phyloP scores from a whole-genome alignment of 2,113 vertebrate genomes.

The Labeo catla region DNA sequence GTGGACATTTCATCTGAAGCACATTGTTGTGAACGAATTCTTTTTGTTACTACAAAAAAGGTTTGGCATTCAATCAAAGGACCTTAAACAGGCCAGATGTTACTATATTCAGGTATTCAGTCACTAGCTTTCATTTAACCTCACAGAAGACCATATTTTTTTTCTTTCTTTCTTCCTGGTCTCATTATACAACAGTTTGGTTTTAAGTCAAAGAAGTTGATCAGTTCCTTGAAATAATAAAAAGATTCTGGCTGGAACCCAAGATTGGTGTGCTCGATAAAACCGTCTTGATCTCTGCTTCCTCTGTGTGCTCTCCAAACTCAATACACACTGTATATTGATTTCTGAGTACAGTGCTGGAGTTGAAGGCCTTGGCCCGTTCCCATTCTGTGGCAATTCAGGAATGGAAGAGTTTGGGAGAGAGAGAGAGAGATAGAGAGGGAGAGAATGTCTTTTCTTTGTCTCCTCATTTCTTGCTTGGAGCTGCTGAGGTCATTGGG shows the following conservation, averaged over 20 bases:
- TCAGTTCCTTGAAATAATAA: slow-evolving; percentile 29
- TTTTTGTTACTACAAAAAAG: not conserved
- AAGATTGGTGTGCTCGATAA: slow-evolving; percentile 30
- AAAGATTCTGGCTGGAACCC: slow-evolving; percentile 12
- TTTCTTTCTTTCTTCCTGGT: not conserved
- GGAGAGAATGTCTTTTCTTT: slow-evolving; percentile 45
- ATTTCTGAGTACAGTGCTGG: slow-evolving; percentile 43
- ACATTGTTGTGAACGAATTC: not conserved
- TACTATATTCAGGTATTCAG: not conserved
- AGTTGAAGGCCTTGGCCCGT: slow-evolving; percentile 35
- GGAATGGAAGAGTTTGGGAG: slow-evolving; percentile 32
- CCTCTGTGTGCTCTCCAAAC: slow-evolving; percentile 32
- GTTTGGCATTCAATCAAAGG: slow-evolving; percentile 5
- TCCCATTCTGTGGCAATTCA: slow-evolving; percentile 32
- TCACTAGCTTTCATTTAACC: slow-evolving; percentile 6
- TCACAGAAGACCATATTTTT: not conserved
- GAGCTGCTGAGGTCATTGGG: slow-evolving; percentile 54
- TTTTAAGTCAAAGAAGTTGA: slow-evolving; percentile 21
- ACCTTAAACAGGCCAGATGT: not conserved
- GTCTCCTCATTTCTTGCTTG: slow-evolving; percentile 42
- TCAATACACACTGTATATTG: slow-evolving; percentile 36
- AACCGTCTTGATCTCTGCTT: slow-evolving; percentile 40
- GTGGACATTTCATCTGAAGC: not conserved
- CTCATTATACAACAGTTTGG: slow-evolving; percentile 21
- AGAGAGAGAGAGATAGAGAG: not conserved